phyloP scores from a whole-genome alignment of 2,113 vertebrate genomes.

The Sphyrna mokarran region DNA sequence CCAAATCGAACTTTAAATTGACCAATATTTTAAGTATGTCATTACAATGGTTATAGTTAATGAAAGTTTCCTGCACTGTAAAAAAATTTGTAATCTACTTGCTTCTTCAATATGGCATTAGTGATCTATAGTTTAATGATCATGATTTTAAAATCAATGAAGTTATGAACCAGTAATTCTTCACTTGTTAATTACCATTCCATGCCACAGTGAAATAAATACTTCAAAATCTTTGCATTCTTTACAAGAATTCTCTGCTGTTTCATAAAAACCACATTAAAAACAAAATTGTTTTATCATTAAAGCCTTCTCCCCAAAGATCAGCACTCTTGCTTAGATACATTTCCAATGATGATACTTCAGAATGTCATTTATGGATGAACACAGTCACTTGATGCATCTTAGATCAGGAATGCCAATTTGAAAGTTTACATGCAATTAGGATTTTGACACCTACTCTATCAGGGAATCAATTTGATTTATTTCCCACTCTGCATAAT shows the following conservation, averaged over 20 bases:
- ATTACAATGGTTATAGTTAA: neutral
- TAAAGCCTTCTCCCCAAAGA: neutral
- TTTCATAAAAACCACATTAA: neutral
- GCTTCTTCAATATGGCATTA: neutral
- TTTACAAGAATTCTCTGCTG: neutral
- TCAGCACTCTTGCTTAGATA: neutral
- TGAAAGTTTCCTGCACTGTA: neutral
- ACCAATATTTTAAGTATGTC: neutral
- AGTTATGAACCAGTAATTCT: neutral
- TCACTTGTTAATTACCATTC: neutral
- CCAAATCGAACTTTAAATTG: neutral
- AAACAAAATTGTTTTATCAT: neutral
- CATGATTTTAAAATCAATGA: neutral
- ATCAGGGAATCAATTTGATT: neutral
- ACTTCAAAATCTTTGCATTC: neutral
- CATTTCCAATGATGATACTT: neutral
- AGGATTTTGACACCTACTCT: neutral
- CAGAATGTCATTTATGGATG: neutral
- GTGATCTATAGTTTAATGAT: neutral
- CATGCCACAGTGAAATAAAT: neutral
- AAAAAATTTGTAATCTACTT: slow-evolving; percentile 3
- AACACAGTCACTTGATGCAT: neutral
- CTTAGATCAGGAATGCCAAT: neutral
- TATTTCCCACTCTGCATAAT: neutral
- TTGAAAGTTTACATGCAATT: neutral